These are phyloP conservation scores for Poecile atricapillus DNA, from an alignment of 2,113 vertebrate species.

Conservation along the genomic window DNA sequence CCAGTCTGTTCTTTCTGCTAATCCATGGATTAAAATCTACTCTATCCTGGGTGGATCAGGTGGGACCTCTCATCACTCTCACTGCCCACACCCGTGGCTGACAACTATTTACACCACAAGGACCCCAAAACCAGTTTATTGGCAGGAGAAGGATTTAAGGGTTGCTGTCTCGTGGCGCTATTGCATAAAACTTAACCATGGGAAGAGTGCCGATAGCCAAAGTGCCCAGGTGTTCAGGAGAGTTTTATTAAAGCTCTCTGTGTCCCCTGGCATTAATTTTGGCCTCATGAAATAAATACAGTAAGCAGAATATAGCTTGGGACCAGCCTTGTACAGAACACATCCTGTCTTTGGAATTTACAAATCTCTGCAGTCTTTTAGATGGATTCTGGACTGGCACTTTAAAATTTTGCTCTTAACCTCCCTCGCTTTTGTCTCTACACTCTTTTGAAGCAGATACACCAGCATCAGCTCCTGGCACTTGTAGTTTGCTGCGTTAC, in stretches of 20 bases:
- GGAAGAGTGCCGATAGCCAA: not conserved
- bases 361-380: not conserved
- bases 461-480: not conserved
- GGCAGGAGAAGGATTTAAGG: not conserved
- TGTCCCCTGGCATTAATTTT: not conserved
- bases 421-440: not conserved
- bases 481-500: fast-evolving
- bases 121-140: not conserved
- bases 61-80: not conserved
- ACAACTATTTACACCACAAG: not conserved
- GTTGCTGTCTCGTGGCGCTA: not conserved
- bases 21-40: not conserved
- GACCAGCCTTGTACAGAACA: not conserved
- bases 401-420: not conserved
- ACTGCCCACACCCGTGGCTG: not conserved
- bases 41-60: not conserved
- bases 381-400: not conserved
- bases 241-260: not conserved
- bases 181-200: not conserved
- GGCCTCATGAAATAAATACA: not conserved
- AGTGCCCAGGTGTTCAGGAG: too few species aligned
- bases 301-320: not conserved
- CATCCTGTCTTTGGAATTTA: not conserved
- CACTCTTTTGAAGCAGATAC: not conserved
- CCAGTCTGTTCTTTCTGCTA: not conserved